These are phyloP conservation scores for Gobionotothen gibberifrons DNA, from an alignment of 2,797 vertebrate genomes.

Conservation along the genomic window DNA sequence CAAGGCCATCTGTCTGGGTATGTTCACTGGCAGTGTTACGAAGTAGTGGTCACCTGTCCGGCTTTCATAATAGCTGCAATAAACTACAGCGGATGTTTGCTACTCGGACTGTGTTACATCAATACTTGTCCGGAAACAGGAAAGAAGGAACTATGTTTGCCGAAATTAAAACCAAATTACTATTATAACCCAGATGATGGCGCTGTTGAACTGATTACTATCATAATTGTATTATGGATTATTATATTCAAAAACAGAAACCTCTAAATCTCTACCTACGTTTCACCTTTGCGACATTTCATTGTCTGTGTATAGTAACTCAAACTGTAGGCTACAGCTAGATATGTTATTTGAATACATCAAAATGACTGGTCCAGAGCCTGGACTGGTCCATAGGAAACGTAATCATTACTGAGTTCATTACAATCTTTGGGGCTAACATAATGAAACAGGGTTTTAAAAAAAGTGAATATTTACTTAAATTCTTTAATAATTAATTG, in stretches of 20 bases:
- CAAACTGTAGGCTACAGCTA: no score
- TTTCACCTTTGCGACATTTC: no score
- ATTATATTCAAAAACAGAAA: no score
- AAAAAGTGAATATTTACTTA: conserved; percentile 55
- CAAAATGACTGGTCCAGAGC: background rate
- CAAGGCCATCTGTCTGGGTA: conserved; percentile 34
- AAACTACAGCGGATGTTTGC: conserved; percentile 60
- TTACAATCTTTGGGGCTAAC: background rate
- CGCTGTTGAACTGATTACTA: no score
- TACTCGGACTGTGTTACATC: conserved; percentile 44
- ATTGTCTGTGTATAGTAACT: no score
- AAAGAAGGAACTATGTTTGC: conserved; percentile 17
- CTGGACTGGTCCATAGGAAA: background rate
- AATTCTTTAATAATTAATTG: conserved; percentile 53
- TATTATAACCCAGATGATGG: no score
- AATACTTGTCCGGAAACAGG: conserved; percentile 62
- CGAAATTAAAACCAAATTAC: background rate
- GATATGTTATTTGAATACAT: background rate
- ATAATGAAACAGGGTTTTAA: background rate
- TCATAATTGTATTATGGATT: no score
- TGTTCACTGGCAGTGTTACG: background rate
- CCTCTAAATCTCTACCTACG: no score
- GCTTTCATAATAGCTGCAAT: conserved; percentile 63
- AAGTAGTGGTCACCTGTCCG: conserved; percentile 23
- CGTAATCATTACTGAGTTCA: background rate